Evolutionary conservation across 2,888 invertebrate species (phyloP), one percentile per base, ranked within the genome.

Genomic region (Thalpophila matura): DNA sequence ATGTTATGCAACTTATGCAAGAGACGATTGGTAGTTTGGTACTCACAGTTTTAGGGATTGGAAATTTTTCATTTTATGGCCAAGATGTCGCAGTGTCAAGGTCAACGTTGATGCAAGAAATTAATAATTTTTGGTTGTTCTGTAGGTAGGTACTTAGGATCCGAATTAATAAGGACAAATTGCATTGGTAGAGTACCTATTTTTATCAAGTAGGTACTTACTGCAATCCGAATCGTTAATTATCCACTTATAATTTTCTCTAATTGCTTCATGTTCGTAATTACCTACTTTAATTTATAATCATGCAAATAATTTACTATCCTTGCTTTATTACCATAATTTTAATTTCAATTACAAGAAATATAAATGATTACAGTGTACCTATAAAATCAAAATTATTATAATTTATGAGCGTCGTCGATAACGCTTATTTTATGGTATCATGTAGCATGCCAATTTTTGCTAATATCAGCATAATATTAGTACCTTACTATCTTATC

Each of bases 1-100:
- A 56, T 49, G 66, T 72, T 74, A 71, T 62, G 56, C 31, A 71
- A 58, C 33, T 72, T 74, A 71, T 62, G 56, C 31, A 71, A 58
- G 33, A 43, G 20, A 35, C 60, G 53, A 70, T 70, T 78, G 62
- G 68, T 77, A 63, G 47, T 53, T 27, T n/a, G n/a, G n/a, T n/a
- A 43, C 12, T 38, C 14, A 38, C 37, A 37, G 20, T 12, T 54
- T 35, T 53, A 56, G 27, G 53, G 26, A 51, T n/a, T 59, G 20
- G 3, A 40, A 64, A 47, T 16, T 35, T 27, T 40, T 4, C 3
- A 0, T 42, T 12, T 24, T 40, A 12, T 46, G 35, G 9, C 7
- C 24, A 18, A 18, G 37, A 43, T 20, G 1, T 31, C 12, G 4
- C 7, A 33, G n/a, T 22, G n/a, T 16, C 7, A 5, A n/a, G n/a